A percentile compares a stretch with the other conserved stretches of the same genome.
Conservation (phyloP, 2,113 vertebrate species). For the Protobothrops mucrosquamatus region DNA sequence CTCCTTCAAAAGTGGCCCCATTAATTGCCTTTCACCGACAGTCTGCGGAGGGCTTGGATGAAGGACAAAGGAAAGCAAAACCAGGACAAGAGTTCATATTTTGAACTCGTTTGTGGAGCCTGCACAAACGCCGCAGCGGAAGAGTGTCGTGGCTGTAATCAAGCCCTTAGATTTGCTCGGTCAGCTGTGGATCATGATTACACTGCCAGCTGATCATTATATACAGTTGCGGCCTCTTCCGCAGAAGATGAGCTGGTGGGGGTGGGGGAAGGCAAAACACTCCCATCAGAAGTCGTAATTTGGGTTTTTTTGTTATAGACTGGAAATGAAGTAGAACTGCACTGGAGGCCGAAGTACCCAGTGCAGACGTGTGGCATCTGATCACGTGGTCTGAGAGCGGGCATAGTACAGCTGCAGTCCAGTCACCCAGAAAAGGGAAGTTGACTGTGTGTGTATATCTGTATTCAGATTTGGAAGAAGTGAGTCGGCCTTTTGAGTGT, state of each 20-base stretch:
- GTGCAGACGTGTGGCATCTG: too few species aligned
- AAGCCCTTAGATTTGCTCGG: constrained; percentile 34
- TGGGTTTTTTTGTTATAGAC: background rate
- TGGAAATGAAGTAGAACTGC: background rate
- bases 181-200: constrained; percentile 51
- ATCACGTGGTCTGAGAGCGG: background rate
- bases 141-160: background rate
- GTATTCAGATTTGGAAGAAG: background rate
- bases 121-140: background rate
- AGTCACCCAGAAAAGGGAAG: background rate
- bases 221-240: constrained; percentile 42
- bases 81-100: background rate
- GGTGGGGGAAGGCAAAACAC: background rate
- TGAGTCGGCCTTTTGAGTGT: background rate
- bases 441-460: background rate
- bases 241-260: constrained; percentile 39
- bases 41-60: background rate
- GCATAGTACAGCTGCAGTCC: background rate
- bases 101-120: background rate
- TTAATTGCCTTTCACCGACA: background rate
- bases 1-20: background rate
- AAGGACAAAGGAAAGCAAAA: background rate
- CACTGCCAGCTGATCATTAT: constrained; percentile 48
- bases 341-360: background rate
- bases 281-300: constrained; percentile 8